Evolutionary conservation across 1,140 invertebrate genomes (phyloP), one percentile per base, ranked within the genome.

Genomic region (Calycopis cecrops): DNA sequence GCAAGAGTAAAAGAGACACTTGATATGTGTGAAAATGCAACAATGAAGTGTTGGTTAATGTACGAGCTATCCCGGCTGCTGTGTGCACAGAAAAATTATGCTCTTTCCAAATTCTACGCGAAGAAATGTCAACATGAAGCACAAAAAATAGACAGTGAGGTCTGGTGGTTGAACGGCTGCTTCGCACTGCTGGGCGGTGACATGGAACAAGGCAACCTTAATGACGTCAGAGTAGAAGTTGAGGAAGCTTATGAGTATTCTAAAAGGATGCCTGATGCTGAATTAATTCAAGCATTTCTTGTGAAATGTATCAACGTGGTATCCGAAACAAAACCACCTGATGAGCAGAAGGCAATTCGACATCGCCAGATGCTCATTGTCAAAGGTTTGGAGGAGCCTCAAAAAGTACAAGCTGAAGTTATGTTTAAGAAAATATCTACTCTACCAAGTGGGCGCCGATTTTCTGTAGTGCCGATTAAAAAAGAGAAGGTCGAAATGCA

Each of bases 171-270:
- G n/a, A n/a, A n/a, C n/a, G n/a, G n/a, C n/a, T n/a, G n/a, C n/a
- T n/a, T n/a, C n/a, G n/a, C n/a, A n/a, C n/a, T n/a, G n/a, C n/a
- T n/a, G n/a, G n/a, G n/a, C n/a, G n/a, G n/a, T n/a, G n/a, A n/a
- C 50, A 84, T 90, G 71, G 80, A 83, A 55, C 85, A 88, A 65
- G 80, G 88, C 9, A 90, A 90, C 57, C 81, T 85, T 21, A 90
- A 89, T 50, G 87, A 89, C 56, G 87, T 88, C 3, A 77, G 85
- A 28, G 77, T 81, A 28, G 71, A 79, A 60, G 78, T 88, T 0
- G 81, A 87, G 60, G 78, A 82, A 56, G 84, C 84, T 9, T 79
- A 78, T 38, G 78, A 85, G 55, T 77, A 69, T 57, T 79, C 86
- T 2, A 86, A 81, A 50, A 78, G 85, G 54, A 54, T 88, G 49